Percentiles rank a stretch among this genome's conserved stretches.
These are phyloP conservation scores for Corythornis leucogaster DNA, from an alignment of 2,797 vertebrate species.

Conservation along the genomic window DNA sequence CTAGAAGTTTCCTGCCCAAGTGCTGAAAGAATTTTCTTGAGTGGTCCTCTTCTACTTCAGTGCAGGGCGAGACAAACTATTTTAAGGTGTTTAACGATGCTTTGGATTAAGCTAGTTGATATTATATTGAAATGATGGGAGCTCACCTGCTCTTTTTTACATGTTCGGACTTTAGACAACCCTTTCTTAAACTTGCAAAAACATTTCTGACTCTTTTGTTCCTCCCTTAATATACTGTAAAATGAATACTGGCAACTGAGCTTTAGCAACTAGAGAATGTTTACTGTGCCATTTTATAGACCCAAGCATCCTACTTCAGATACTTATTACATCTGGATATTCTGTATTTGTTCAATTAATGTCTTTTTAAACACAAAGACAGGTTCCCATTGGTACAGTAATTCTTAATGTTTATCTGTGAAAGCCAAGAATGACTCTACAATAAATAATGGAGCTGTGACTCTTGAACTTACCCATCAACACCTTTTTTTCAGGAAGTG, in stretches of 20 bases:
- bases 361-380: background rate
- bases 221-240: background rate
- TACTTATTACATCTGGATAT: background rate
- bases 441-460: background rate
- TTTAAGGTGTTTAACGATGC: background rate
- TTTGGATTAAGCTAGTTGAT: background rate
- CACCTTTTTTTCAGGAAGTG: constrained; percentile 83
- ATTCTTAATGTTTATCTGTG: background rate
- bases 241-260: background rate
- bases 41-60: background rate
- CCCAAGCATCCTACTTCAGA: background rate
- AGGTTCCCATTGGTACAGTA: background rate
- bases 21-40: background rate
- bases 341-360: background rate
- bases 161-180: background rate
- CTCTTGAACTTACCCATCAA: constrained; percentile 75
- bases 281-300: background rate
- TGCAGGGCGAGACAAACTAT: background rate
- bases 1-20: background rate
- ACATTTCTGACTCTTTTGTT: background rate
- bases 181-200: background rate
- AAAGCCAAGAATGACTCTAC: background rate
- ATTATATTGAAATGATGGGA: background rate
- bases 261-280: background rate
- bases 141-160: background rate